Evolutionary conservation across 1,140 invertebrate species (phyloP).

Genomic region (Cydia fagiglandana): DNA sequence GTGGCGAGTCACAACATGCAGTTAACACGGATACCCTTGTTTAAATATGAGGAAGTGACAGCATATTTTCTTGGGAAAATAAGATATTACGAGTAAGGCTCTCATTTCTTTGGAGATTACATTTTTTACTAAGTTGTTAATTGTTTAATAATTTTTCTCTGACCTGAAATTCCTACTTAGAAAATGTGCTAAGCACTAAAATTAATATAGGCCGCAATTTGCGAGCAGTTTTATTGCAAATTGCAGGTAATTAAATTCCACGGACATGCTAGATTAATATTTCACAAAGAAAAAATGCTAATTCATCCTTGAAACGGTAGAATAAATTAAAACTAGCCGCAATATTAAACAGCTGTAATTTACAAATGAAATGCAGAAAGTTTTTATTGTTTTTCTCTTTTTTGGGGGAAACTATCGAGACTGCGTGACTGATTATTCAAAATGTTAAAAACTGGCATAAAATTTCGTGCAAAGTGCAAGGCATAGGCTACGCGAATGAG

Average conservation of each 20-base stretch:
- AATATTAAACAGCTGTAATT: conserved; percentile 36
- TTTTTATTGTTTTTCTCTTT: conserved; percentile 4
- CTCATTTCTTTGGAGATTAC: neutral
- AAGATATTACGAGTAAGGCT: neutral
- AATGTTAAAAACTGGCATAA: conserved; percentile 53
- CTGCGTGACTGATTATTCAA: conserved; percentile 31
- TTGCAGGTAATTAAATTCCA: conserved; percentile 21
- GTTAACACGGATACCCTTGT: neutral
- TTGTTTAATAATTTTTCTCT: neutral
- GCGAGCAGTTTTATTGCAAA: neutral
- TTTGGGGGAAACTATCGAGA: conserved; percentile 10
- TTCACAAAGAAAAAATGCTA: conserved; percentile 13
- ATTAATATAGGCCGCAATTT: neutral
- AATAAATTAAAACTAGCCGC: conserved; percentile 40
- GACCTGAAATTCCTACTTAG: neutral
- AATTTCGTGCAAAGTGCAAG: conserved; percentile 63
- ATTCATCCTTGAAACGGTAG: conserved; percentile 5
- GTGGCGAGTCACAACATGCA: neutral
- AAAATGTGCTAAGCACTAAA: conserved; percentile 12
- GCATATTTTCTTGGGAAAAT: neutral
- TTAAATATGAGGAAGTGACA: neutral
- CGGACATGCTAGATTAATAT: conserved; percentile 8
- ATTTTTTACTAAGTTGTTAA: neutral
- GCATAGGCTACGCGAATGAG: conserved; percentile 38
- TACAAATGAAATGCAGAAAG: conserved; percentile 27